Evolutionary conservation across 2,797 vertebrate genomes (phyloP).

Genomic region (Sebastes matsubarae): DNA sequence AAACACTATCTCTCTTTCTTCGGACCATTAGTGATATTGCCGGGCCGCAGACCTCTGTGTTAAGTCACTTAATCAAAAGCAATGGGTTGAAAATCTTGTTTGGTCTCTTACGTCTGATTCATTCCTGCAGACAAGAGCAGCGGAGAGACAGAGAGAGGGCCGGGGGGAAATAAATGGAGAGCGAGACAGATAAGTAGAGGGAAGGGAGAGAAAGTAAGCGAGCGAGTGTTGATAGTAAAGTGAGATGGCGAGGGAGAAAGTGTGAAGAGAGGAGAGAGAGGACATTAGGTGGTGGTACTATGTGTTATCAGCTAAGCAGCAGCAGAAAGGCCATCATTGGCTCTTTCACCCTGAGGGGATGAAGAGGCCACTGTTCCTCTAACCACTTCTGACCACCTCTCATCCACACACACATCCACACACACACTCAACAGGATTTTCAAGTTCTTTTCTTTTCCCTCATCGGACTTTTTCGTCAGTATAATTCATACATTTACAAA

Average conservation of each 20-base stretch:
- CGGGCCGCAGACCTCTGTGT: conserved; percentile 94
- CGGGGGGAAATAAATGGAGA: conserved; percentile 69
- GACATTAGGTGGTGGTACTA: conserved; percentile 83
- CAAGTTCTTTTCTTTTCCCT: background rate
- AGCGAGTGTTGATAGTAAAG: conserved; percentile 64
- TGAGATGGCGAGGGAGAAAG: conserved; percentile 52
- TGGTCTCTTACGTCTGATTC: conserved; percentile 96
- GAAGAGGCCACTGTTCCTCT: conserved; percentile 81
- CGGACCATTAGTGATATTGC: conserved; percentile 99
- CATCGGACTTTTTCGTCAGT: background rate
- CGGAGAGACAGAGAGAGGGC: conserved; percentile 72
- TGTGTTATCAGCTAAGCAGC: conserved; percentile 99
- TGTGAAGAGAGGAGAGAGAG: conserved; percentile 45
- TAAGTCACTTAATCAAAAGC: conserved; percentile 99
- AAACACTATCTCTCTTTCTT: conserved; percentile 89
- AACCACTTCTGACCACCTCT: conserved; percentile 68
- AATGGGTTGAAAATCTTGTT: conserved; percentile 99
- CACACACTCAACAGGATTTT: conserved; percentile 9
- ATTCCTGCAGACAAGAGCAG: conserved; percentile 95
- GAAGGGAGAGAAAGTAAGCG: conserved; percentile 60
- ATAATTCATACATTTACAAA: conserved; percentile 2
- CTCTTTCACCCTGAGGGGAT: conserved; percentile 88
- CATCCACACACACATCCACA: conserved; percentile 14
- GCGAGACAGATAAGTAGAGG: conserved; percentile 68
- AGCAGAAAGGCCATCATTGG: conserved; percentile 91